Evolutionary conservation across 1,140 invertebrate genomes (phyloP).

Genomic region (Cotesia typhae): DNA sequence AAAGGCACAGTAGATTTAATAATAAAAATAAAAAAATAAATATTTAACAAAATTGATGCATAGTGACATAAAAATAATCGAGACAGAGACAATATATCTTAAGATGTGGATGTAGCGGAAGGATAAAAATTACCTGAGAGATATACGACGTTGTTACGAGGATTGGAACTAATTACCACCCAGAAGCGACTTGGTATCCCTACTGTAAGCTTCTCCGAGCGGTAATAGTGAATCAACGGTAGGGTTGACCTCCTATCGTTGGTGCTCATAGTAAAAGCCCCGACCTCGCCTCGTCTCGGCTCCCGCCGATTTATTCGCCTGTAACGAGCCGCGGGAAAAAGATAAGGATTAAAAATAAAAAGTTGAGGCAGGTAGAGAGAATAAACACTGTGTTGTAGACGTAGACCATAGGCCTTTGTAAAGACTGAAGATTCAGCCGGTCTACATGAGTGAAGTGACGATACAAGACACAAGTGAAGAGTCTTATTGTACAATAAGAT

Average conservation of each 20-base stretch:
- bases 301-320: conserved; percentile 54
- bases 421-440: not conserved
- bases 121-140: conserved; percentile 56
- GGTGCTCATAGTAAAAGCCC: conserved; percentile 42
- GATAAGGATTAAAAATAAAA: conserved; percentile 22
- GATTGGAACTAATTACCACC: conserved; percentile 64
- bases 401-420: too few species aligned
- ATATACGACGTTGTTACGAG: conserved; percentile 61
- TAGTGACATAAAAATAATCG: conserved; percentile 53
- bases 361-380: conserved; percentile 9
- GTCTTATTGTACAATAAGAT: not conserved
- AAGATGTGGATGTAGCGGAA: conserved; percentile 43
- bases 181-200: conserved; percentile 56
- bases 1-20: not conserved
- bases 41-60: conserved; percentile 14
- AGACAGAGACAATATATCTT: conserved; percentile 45
- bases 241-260: conserved; percentile 54
- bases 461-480: conserved; percentile 3
- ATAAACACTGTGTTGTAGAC: not conserved
- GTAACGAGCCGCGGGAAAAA: conserved; percentile 48
- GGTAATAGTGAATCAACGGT: conserved; percentile 55
- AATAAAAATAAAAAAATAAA: conserved; percentile 12
- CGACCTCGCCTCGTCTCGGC: conserved; percentile 49
- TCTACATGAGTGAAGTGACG: not conserved
- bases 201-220: conserved; percentile 12